These are phyloP conservation scores for Rynchops niger DNA, from an alignment of 2,113 vertebrate genomes.

Conservation along the genomic window DNA sequence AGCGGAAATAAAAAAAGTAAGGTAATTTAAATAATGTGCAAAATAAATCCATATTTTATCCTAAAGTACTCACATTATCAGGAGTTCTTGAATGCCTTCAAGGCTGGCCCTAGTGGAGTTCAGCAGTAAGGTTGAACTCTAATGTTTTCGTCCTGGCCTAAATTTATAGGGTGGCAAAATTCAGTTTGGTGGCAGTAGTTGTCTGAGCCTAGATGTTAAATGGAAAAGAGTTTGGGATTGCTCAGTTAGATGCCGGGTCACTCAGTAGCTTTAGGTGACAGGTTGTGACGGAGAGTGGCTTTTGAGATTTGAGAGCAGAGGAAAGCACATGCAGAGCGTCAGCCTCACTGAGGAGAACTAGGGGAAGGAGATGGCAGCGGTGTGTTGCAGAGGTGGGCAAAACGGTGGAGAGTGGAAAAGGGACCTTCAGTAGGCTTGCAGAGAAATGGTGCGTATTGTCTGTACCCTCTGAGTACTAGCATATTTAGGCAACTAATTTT, in stretches of 20 bases:
- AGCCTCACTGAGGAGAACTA: rapidly evolving
- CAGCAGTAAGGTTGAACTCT: not conserved
- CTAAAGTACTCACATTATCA: not conserved
- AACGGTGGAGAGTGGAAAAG: not conserved
- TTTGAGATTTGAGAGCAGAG: not conserved
- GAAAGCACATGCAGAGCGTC: not conserved
- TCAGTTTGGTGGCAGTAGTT: not conserved
- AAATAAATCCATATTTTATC: not conserved
- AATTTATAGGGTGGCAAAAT: not conserved
- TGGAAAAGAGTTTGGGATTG: not conserved
- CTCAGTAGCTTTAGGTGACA: not conserved
- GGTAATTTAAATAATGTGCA: constrained; percentile 17
- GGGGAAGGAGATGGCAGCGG: not conserved
- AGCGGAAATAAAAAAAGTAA: constrained; percentile 2
- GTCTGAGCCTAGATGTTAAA: not conserved
- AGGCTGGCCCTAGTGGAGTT: not conserved
- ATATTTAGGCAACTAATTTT: not conserved
- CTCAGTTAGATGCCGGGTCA: not conserved
- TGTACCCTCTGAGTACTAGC: not conserved
- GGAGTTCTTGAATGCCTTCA: not conserved
- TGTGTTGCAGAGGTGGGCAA: not conserved
- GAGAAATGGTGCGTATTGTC: not conserved
- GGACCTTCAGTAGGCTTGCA: not conserved
- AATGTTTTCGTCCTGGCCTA: not conserved
- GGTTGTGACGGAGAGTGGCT: not conserved